Conservation (phyloP, 2,888 invertebrate genomes). For the Apamea epomidion region DNA sequence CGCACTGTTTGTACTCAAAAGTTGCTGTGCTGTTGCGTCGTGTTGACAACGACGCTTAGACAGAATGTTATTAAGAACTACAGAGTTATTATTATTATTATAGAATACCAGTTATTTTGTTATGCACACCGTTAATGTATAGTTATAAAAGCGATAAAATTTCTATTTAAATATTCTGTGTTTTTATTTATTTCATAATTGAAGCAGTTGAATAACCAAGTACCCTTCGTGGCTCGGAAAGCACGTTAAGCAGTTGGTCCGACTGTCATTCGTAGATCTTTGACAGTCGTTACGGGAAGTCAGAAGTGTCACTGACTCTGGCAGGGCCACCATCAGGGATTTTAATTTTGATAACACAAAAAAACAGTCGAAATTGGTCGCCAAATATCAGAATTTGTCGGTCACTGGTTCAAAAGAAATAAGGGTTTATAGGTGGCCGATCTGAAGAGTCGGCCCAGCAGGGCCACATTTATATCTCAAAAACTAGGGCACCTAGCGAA, state of each 20-base stretch:
- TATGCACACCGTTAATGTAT: slow-evolving; percentile 73
- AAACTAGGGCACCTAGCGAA: too few species aligned
- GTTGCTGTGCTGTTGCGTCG: too few species aligned
- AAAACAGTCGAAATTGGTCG: too few species aligned
- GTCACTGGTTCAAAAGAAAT: too few species aligned
- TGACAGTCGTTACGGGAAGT: background rate
- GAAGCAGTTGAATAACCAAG: background rate
- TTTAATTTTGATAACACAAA: too few species aligned
- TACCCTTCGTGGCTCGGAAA: background rate
- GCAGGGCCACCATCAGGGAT: too few species aligned
- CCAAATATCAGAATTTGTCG: too few species aligned
- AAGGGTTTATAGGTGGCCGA: too few species aligned
- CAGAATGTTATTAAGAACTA: slow-evolving; percentile 35
- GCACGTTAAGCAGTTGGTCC: background rate
- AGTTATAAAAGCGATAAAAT: slow-evolving; percentile 74
- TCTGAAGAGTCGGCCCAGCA: too few species aligned
- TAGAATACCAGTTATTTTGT: slow-evolving; percentile 70
- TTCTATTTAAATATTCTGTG: slow-evolving; percentile 62
- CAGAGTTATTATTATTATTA: slow-evolving; percentile 57
- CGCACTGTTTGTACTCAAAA: slow-evolving; percentile 19
- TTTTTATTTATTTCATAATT: slow-evolving; percentile 21
- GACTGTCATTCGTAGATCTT: background rate
- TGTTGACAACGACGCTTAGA: too few species aligned
- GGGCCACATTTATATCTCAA: too few species aligned
- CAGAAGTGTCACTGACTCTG: too few species aligned